A percentile compares a stretch with the other conserved stretches of the same genome.
phyloP scores from a whole-genome alignment of 2,888 invertebrate genomes.

The Matsumyia berberina region DNA sequence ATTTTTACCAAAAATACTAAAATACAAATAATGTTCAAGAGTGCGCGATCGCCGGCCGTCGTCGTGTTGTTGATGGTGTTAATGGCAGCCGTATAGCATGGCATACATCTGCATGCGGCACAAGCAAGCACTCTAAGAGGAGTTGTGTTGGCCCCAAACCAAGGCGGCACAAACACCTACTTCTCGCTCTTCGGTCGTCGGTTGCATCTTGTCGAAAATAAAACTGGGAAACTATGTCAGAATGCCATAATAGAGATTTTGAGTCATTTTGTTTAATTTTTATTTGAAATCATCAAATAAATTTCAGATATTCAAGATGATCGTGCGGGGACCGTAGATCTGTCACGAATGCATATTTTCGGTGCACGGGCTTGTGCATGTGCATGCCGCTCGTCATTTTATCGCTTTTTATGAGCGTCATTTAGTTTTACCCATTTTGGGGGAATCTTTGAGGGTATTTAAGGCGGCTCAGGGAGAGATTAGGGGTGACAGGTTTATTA shows the following conservation, averaged over 20 bases:
- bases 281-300: constrained; percentile 69
- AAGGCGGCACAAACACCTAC: constrained; percentile 36
- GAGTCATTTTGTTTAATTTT: constrained; percentile 60
- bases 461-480: constrained; percentile 1
- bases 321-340: constrained; percentile 59
- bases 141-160: constrained; percentile 45
- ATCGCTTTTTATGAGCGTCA: constrained; percentile 6
- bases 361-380: constrained; percentile 6
- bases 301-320: constrained; percentile 62
- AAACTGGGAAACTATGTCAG: constrained; percentile 72
- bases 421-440: constrained; percentile 34
- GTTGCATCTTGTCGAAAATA: constrained; percentile 60
- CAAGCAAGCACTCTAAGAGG: constrained; percentile 22
- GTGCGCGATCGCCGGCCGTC: neutral
- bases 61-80: constrained; percentile 18
- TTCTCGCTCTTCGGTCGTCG: constrained; percentile 18
- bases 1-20: constrained; percentile 45
- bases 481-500: constrained; percentile 67
- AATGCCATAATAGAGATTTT: constrained; percentile 64
- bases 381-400: constrained; percentile 1
- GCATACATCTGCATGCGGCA: constrained; percentile 15
- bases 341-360: constrained; percentile 50
- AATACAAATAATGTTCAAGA: constrained; percentile 16
- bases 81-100: constrained; percentile 22
- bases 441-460: constrained; percentile 11